Base-by-base conservation (phyloP, 1,140 invertebrate genomes). In the Chelonus insularis region DNA sequence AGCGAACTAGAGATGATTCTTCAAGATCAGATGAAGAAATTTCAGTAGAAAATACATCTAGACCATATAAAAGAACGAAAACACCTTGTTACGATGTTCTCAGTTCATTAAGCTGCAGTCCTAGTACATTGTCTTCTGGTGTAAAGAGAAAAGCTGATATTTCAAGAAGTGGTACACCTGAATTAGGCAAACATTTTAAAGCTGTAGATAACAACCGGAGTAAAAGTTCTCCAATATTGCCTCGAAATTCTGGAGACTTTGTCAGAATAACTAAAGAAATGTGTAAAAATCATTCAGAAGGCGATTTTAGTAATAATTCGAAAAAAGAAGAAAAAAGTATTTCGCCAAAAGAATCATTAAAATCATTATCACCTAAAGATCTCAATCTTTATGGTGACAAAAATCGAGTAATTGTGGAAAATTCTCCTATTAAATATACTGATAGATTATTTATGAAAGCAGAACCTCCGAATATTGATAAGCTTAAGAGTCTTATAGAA, bases 391-490 rank as follows among this genome's bases (percentile, higher is more conserved):
- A 43, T 0, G 32, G 20, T 18, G 47, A 36, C 16, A 45, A 23
- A 12, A 20, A n/a, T 0, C 66, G 63, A 29, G n/a, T 43, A 11
- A 55, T 61, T 25, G 9, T 41, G 2, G 20, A 48, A n/a, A 25
- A 45, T 32, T 43, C 20, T 32, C 41, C 64, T 0, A 37, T 60
- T 0, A 78, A 71, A 56, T 66, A 78, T 16, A 72, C 77, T 0
- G 77, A 80, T 14, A 77, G 79, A 63, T 48, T 82, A 12, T 82
- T 82, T 50, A 82, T 82, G 80, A 73, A 65, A 64, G 72, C 73
- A 0, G 73, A 79, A 51, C 79, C 79, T 1, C 68, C 75, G 55
- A 71, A 71, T n/a, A 79, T 79, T 14, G 76, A 79, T 23, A 76
- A 75, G 47, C 64, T 80, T 4, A 72, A 72, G 43, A 68, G 56